phyloP scores from a whole-genome alignment of 2,113 vertebrate genomes.

The Cavia porcellus region DNA sequence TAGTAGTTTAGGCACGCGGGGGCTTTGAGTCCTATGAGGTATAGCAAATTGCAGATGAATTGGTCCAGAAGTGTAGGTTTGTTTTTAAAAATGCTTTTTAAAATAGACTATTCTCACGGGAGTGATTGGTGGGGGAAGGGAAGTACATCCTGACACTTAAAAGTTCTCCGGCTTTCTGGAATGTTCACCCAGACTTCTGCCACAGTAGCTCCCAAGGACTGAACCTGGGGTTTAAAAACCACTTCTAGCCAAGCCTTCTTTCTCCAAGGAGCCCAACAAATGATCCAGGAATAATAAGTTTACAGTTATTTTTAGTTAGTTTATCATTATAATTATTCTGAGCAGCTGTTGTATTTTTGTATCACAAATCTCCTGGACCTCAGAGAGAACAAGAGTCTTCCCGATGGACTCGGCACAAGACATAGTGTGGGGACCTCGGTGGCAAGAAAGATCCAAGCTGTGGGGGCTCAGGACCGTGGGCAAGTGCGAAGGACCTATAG shows the following conservation, averaged over 20 bases:
- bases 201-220: constrained; percentile 81
- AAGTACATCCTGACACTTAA: constrained; percentile 68
- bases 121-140: constrained; percentile 68
- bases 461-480: not conserved
- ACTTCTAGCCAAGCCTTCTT: constrained; percentile 24
- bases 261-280: constrained; percentile 43
- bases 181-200: constrained; percentile 84
- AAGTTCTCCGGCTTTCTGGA: constrained; percentile 84
- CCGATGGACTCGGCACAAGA: not conserved
- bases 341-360: not conserved
- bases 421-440: not conserved
- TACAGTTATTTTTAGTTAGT: not conserved
- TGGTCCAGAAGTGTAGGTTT: constrained; percentile 82
- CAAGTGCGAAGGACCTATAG: not conserved
- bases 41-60: constrained; percentile 90
- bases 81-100: constrained; percentile 77
- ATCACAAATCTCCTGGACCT: not conserved
- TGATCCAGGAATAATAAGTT: constrained; percentile 24
- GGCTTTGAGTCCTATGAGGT: constrained; percentile 86
- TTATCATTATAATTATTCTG: not conserved
- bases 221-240: not conserved
- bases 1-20: constrained; percentile 86
- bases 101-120: constrained; percentile 80
- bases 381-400: not conserved
- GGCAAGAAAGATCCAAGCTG: not conserved